phyloP scores from a whole-genome alignment of 2,888 invertebrate species.

The Drosophila phalerata region DNA sequence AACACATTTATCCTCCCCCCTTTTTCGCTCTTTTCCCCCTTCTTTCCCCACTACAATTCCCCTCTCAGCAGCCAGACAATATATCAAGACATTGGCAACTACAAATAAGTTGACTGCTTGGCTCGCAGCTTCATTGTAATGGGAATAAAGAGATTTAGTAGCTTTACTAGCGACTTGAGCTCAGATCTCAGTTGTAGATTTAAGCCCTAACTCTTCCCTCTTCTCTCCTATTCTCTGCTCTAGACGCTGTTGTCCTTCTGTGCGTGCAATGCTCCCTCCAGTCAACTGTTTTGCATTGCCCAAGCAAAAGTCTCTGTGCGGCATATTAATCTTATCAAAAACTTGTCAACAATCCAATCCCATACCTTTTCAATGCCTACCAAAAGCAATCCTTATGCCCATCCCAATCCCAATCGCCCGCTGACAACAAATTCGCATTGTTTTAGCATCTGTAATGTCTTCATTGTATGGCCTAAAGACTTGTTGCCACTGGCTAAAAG shows the following conservation, averaged over 20 bases:
- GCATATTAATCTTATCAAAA: slow-evolving; percentile 81
- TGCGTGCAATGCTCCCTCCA: slow-evolving; percentile 72
- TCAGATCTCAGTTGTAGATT: slow-evolving; percentile 48
- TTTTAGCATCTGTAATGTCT: slow-evolving; percentile 58
- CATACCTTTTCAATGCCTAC: slow-evolving; percentile 26
- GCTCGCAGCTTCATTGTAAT: slow-evolving; percentile 51
- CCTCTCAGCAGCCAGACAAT: slow-evolving; percentile 54
- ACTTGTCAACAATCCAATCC: slow-evolving; percentile 76
- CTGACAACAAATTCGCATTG: slow-evolving; percentile 74
- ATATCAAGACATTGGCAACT: slow-evolving; percentile 76
- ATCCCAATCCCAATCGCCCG: slow-evolving; percentile 31
- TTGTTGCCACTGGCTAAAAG: slow-evolving; percentile 8
- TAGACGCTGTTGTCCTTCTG: slow-evolving; percentile 60
- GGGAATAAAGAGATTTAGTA: slow-evolving; percentile 79
- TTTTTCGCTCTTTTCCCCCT: background rate
- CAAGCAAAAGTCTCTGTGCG: slow-evolving; percentile 45
- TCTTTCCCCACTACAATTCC: background rate
- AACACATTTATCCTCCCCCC: background rate
- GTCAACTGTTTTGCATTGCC: slow-evolving; percentile 69
- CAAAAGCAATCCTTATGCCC: background rate
- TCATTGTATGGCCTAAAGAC: slow-evolving; percentile 38
- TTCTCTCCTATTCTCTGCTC: slow-evolving; percentile 18
- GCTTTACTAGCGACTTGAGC: slow-evolving; percentile 51
- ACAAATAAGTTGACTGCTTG: slow-evolving; percentile 70
- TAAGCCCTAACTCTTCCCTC: slow-evolving; percentile 11